Conservation (phyloP, 2,113 vertebrate species). For the Fulmarus glacialis region DNA sequence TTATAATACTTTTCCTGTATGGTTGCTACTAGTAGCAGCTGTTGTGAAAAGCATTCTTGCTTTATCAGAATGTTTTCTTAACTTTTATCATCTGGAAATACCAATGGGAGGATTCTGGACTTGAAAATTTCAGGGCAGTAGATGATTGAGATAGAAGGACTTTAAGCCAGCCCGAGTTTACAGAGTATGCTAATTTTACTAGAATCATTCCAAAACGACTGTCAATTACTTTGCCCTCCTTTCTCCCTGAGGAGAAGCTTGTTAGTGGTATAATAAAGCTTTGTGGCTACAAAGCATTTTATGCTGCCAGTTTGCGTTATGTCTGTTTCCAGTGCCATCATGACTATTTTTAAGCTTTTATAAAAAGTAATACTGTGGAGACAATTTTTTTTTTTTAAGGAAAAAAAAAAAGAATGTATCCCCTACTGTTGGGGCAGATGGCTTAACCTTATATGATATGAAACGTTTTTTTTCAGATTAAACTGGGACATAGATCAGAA, state of each 20-base stretch:
- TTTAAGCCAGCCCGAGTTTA: background rate
- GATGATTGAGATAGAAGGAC: background rate
- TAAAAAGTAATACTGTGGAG: background rate
- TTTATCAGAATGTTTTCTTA: background rate
- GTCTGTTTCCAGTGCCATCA: background rate
- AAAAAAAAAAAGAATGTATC: background rate
- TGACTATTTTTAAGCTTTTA: background rate
- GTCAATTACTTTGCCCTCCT: background rate
- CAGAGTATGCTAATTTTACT: background rate
- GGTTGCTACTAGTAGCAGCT: background rate
- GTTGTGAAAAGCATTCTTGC: background rate
- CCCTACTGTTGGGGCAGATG: background rate
- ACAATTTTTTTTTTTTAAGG: background rate
- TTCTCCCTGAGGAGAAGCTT: background rate
- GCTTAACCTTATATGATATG: background rate
- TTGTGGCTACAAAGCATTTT: background rate
- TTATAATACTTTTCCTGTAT: background rate
- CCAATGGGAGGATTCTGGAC: accelerated
- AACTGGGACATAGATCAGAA: constrained; percentile 95
- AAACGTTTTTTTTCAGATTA: constrained; percentile 83
- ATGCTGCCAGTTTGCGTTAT: background rate
- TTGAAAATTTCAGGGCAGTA: background rate
- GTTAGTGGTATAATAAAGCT: background rate
- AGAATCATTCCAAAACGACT: background rate
- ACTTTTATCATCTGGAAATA: background rate